A percentile compares a stretch with the other conserved stretches of the same genome.
Conservation (phyloP, 2,113 vertebrate genomes). For the Lasiurus cinereus region DNA sequence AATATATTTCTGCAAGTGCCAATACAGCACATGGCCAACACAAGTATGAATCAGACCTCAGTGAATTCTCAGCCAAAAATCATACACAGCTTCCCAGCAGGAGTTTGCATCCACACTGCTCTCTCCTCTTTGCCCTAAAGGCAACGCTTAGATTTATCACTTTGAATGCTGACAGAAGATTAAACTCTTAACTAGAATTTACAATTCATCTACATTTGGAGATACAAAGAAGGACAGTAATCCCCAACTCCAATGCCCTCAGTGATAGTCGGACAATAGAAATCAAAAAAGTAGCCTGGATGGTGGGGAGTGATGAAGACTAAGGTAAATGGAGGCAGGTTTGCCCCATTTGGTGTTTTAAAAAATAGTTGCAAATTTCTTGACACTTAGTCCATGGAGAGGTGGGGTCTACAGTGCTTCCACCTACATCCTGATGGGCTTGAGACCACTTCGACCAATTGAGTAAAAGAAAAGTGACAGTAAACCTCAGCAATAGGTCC, state of each 20-base stretch:
- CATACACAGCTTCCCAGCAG: neutral
- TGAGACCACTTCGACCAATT: neutral
- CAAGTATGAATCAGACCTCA: neutral
- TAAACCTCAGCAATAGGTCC: neutral
- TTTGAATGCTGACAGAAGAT: neutral
- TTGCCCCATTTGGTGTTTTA: neutral
- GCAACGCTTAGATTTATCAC: neutral
- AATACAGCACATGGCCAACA: neutral
- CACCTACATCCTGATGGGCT: neutral
- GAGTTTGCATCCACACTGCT: neutral
- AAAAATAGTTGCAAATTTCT: neutral
- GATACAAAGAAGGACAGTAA: neutral
- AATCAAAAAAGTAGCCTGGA: neutral
- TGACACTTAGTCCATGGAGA: neutral
- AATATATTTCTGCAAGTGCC: neutral
- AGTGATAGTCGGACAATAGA: neutral
- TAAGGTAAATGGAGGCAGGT: neutral
- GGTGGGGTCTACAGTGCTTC: neutral
- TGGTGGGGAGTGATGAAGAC: neutral
- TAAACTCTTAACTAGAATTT: neutral
- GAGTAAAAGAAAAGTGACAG: neutral
- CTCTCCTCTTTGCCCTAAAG: neutral
- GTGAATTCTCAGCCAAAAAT: neutral
- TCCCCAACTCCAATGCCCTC: neutral
- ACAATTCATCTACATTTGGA: neutral